A percentile compares a stretch with the other conserved stretches of the same genome.
phyloP scores from a whole-genome alignment of 2,888 invertebrate genomes.

The Yponomeuta cagnagella region DNA sequence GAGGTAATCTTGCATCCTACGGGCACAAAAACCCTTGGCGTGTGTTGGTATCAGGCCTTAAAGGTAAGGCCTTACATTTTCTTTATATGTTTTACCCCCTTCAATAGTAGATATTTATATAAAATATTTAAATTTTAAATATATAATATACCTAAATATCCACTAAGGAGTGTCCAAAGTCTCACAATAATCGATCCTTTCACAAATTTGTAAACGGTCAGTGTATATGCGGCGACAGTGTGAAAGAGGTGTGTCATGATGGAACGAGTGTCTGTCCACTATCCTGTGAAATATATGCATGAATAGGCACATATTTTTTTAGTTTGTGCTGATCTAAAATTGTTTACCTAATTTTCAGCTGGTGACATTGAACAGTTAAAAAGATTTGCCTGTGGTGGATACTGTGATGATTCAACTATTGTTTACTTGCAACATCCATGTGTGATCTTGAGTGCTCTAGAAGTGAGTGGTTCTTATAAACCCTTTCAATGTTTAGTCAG shows the following conservation, averaged over 20 bases:
- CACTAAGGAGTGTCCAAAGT: no score
- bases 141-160: no score
- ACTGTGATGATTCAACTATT: slow-evolving; percentile 89
- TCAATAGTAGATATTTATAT: no score
- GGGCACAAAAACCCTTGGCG: slow-evolving; percentile 92
- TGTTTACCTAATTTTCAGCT: slow-evolving; percentile 60
- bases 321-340: not conserved
- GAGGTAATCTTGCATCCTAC: slow-evolving; percentile 91
- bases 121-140: no score
- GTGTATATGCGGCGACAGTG: no score
- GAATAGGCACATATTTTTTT: no score
- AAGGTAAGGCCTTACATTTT: slow-evolving; percentile 73
- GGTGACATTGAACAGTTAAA: slow-evolving; percentile 88
- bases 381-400: slow-evolving; percentile 88
- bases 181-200: no score
- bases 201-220: no score
- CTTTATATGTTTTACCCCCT: not conserved
- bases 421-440: slow-evolving; percentile 92
- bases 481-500: not conserved
- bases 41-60: slow-evolving; percentile 89
- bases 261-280: no score
- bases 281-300: no score
- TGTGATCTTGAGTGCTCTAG: slow-evolving; percentile 89
- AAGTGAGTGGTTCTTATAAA: slow-evolving; percentile 63
- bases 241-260: no score